phyloP scores from a whole-genome alignment of 2,888 invertebrate genomes.

The Heliconius ismenius region DNA sequence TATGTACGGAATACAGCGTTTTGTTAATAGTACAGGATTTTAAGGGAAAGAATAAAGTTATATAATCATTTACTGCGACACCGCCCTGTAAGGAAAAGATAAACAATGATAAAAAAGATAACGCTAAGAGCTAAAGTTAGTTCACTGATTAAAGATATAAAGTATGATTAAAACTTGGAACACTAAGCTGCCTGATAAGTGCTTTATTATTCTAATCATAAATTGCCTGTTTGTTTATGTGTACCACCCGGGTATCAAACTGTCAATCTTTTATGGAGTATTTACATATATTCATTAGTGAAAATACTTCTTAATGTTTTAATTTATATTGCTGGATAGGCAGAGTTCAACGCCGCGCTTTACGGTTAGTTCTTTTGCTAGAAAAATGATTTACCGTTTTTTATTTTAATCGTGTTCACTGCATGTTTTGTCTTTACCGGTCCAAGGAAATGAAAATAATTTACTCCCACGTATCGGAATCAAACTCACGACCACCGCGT shows the following conservation, averaged over 20 bases:
- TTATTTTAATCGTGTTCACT: no score
- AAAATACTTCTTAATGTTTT: neutral
- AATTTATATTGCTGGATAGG: neutral
- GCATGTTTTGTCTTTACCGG: no score
- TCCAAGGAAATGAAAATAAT: neutral
- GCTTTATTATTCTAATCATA: neutral
- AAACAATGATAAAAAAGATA: conserved; percentile 5
- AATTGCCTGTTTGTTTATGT: neutral
- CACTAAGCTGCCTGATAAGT: neutral
- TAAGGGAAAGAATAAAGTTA: neutral
- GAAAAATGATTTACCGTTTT: no score
- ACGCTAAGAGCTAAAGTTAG: conserved; percentile 4
- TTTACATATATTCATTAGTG: neutral
- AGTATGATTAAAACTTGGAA: neutral
- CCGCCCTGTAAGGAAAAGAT: neutral
- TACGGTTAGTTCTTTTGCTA: no score
- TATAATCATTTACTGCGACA: neutral
- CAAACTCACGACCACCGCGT: neutral
- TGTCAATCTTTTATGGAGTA: neutral
- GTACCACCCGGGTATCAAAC: neutral
- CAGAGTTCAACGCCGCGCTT: neutral
- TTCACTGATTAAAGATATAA: conserved; percentile 1
- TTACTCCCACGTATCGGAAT: neutral
- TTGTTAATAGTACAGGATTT: neutral
- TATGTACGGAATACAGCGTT: no score